Base-by-base conservation (phyloP, 2,113 vertebrate genomes). In the Phrynosoma platyrhinos region DNA sequence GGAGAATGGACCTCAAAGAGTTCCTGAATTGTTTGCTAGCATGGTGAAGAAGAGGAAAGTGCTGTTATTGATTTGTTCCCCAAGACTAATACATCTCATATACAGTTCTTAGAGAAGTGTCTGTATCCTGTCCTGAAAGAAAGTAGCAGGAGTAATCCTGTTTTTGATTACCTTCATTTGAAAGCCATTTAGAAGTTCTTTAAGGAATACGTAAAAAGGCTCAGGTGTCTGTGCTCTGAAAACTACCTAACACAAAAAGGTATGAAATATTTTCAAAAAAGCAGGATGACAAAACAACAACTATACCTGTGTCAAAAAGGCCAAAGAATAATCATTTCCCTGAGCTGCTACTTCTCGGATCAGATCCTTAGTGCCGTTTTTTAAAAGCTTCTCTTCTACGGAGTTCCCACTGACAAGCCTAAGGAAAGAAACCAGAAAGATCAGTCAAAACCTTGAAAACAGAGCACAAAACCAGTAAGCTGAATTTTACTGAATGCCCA, bases 341-440 rank as follows among this genome's bases (percentile, higher is more conserved):
- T 99, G 98, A 66, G 98, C 98, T 82, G 98, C 98, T 88, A 99
- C 98, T 94, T 99, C 98, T 95, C 98, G 96, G 92, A 99, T 98
- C 93, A 99, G 96, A 92, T 99, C 98, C 94, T 98, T 98, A 13
- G 98, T 99, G 84, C 98, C 98, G 0, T 98, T 99, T 95, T 99
- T 99, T 91, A 98, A 91, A 77, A 99, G 96, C 86, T 99, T 99
- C 94, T 99, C 98, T 94, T 99, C 98, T 72, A 99, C 98, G 25
- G 98, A 98, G 94, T 98, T 98, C 18, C 98, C 98, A 90, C 98
- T 98, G 92, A 98, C 98, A 94, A 99, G 95, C 86, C 98, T 99
- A 84, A 58, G 84, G 27, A 20, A 69, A 62, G 18, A 18, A 30
- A 71, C 36, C 83, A 82, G 62, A 90, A 89, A 91, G 78, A 66